Conservation (phyloP, 2,888 invertebrate genomes). For the Lasioglossum oenotherae region DNA sequence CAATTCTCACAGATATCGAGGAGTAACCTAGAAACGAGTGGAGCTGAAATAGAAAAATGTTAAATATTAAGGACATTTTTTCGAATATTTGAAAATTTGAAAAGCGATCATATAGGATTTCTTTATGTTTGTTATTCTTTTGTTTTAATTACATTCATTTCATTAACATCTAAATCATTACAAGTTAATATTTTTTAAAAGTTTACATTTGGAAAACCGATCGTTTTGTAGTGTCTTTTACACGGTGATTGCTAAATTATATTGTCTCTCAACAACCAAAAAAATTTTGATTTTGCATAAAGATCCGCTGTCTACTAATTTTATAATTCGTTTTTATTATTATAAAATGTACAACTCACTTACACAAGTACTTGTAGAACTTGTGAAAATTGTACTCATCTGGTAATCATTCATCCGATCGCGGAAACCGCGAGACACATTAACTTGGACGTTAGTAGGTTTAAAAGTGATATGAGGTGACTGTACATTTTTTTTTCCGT, state of each 20-base stretch:
- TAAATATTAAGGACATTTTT: not conserved
- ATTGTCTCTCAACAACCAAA: no score
- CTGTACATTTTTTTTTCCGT: constrained; percentile 42
- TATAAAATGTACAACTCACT: no score
- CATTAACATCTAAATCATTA: no score
- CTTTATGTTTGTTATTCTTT: no score
- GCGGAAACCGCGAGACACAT: not conserved
- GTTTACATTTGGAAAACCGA: no score
- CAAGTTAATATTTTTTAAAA: no score
- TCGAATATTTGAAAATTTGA: no score
- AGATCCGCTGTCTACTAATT: not conserved
- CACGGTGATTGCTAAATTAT: no score
- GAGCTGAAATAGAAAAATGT: not conserved
- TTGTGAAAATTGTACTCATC: not conserved
- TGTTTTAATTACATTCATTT: no score
- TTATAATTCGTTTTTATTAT: not conserved
- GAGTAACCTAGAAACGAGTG: not conserved
- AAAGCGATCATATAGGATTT: no score
- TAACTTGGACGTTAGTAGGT: constrained; percentile 34
- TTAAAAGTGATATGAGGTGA: constrained; percentile 51
- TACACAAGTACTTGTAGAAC: not conserved
- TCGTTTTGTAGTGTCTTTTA: no score
- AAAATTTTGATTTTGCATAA: not conserved
- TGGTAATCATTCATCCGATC: not conserved
- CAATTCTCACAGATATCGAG: not conserved